Base-by-base conservation (phyloP, 2,113 vertebrate genomes). In the Pollachius pollachius region DNA sequence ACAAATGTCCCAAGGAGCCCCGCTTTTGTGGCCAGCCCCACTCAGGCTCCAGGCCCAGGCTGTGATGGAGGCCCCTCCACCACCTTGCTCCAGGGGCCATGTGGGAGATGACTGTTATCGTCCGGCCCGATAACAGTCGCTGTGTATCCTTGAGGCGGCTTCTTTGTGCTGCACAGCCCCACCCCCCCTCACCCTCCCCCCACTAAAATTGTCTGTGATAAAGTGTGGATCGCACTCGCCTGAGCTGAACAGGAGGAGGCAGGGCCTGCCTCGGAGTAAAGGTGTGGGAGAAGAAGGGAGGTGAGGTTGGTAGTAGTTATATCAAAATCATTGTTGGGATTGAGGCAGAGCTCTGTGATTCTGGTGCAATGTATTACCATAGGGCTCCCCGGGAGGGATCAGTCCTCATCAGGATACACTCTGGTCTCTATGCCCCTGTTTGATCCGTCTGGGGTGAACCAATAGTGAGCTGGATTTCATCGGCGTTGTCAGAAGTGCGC, bases 101-200 rank as follows among this genome's bases (percentile, higher is more conserved):
- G 69, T 83, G 41, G 82, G 86, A 91, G 13, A 87, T 91, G 66
- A 89, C n/a, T 89, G 76, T 85, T 81, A 81, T 85, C 86, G 84
- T 85, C 84, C 77, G 67, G 59, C 80, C 75, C 89, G 86, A 87
- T 89, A 89, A 82, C 85, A 86, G 85, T 84, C 84, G 82, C 77
- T 69, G 60, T 85, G 85, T 87, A 85, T 85, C 89, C 91, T 92
- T 79, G 77, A 86, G 91, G 89, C 84, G 67, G 54, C 81, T 80
- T 85, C 80, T 75, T 65, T 64, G 77, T 12, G 41, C 41, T 48
- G 41, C 41, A 48, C 8, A 2, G 7, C 41, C 41, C 1, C 41
- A 6, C 41, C 1, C 41, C 41, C 41, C 12, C 41, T 7, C 37
- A 1, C 37, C 37, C 11, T 7, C 37, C 37, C 37, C 37, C 11